Base-by-base conservation (phyloP, 2,888 invertebrate species). In the Anodontia alba region DNA sequence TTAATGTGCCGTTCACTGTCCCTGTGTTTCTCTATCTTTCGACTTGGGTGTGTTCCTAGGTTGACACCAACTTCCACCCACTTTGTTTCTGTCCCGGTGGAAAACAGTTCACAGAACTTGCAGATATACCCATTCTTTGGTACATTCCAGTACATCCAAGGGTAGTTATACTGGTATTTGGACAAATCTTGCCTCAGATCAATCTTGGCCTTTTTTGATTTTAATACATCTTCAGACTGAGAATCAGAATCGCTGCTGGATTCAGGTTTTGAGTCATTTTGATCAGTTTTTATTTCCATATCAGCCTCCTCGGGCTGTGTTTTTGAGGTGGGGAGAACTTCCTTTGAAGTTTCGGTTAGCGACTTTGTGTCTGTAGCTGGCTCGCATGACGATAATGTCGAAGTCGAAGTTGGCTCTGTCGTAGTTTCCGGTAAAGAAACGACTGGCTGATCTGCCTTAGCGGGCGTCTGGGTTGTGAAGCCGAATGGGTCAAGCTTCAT, bases 51-150 rank as follows among this genome's bases (percentile, higher is more conserved):
- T 8, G 67, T 54, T 31, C 46, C 66, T n/a, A 78, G 33, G 10
- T 31, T 31, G 12, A 78, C 69, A n/a, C 78, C 78, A 26, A 33
- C n/a, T 43, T 78, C 69, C 15, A 66, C 33, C 38, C 38, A 68
- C 17, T 42, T 42, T 15, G 54, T 29, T 51, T 38, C 26, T n/a
- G 20, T 26, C 5, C 66, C 77, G 17, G 54, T n/a, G n/a, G 73
- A 38, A 54, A 78, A 78, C 26, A 78, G 43, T 49, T 73, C 78
- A 66, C 77, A 77, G 31, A 54, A 46, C 62, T 77, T 77, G 23
- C 77, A 77, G 31, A 62, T 42, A 15, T 77, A 77, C 1, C 77
- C 71, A 62, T 33, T 36, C 42, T 78, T 72, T 0, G 29, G 20
- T 1, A 38, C 33, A 42, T 42, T 78, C 31, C n/a, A 78, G 29